phyloP scores from a whole-genome alignment of 2,113 vertebrate genomes.

The Etheostoma spectabile region DNA sequence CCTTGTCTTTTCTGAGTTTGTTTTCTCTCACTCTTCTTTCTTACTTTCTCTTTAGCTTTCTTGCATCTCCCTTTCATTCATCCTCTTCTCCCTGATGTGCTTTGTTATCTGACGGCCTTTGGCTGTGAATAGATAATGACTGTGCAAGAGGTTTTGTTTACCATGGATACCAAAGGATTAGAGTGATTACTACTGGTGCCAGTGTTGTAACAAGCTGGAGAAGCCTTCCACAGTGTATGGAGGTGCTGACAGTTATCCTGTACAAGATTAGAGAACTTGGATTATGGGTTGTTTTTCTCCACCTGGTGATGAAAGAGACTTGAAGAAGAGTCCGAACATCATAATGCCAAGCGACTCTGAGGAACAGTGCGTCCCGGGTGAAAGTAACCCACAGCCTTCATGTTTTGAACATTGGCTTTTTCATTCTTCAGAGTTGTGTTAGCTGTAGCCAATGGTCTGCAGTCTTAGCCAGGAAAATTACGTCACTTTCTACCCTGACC shows the following conservation, averaged over 20 bases:
- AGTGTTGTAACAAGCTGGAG: slow-evolving; percentile 59
- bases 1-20: slow-evolving; percentile 6
- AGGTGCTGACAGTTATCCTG: slow-evolving; percentile 75
- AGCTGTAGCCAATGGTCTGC: not conserved
- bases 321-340: slow-evolving; percentile 46
- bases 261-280: slow-evolving; percentile 68
- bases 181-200: slow-evolving; percentile 75
- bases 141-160: slow-evolving; percentile 67
- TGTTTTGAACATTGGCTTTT: slow-evolving; percentile 14
- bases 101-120: slow-evolving; percentile 63
- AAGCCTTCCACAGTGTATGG: slow-evolving; percentile 62
- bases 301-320: slow-evolving; percentile 74
- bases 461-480: slow-evolving; percentile 26
- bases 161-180: slow-evolving; percentile 72
- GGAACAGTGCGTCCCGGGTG: slow-evolving; percentile 30
- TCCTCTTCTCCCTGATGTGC: slow-evolving; percentile 41
- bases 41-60: slow-evolving; percentile 31
- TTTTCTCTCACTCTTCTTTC: slow-evolving; percentile 30
- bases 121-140: slow-evolving; percentile 76
- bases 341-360: slow-evolving; percentile 28
- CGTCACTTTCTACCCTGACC: slow-evolving; percentile 64
- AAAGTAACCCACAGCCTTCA: slow-evolving; percentile 36
- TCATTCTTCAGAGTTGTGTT: slow-evolving; percentile 35
- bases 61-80: slow-evolving; percentile 33
- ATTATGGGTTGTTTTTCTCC: slow-evolving; percentile 69